phyloP scores from a whole-genome alignment of 2,797 vertebrate species.

The Valencia hispanica region DNA sequence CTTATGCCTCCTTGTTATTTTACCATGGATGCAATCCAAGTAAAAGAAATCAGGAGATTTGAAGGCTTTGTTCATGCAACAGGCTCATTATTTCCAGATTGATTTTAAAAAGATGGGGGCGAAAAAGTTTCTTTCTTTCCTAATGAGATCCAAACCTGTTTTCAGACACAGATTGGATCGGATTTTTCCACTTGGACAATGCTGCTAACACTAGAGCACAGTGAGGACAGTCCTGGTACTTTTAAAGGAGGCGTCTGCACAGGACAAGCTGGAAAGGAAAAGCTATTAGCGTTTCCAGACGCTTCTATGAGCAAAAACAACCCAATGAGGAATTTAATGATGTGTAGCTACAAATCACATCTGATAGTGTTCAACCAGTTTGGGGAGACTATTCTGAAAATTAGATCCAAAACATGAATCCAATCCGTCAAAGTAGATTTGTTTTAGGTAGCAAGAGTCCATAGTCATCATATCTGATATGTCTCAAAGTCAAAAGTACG shows the following conservation, averaged over 20 bases:
- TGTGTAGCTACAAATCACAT: not conserved
- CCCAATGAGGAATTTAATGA: not conserved
- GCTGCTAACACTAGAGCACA: not conserved
- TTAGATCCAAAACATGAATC: slow-evolving; percentile 2
- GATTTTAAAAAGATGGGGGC: not conserved
- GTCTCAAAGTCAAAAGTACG: not conserved
- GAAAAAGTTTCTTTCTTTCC: not conserved
- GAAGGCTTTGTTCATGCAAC: not conserved
- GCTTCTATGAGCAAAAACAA: not conserved
- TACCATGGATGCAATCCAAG: not conserved
- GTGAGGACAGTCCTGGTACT: not conserved
- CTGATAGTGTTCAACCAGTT: not conserved
- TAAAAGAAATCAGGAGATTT: not conserved
- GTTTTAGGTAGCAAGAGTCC: not conserved
- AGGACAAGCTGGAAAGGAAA: not conserved
- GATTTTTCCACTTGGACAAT: not conserved
- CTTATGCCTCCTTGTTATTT: slow-evolving; percentile 18
- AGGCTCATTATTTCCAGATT: not conserved
- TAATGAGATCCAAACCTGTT: not conserved
- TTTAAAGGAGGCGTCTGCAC: not conserved
- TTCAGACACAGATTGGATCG: not conserved
- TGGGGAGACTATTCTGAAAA: not conserved
- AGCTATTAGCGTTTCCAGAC: not conserved
- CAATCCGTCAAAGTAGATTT: not conserved
- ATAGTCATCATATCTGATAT: not conserved